Percentiles rank a stretch among this genome's conserved stretches.
Conservation (phyloP, 2,113 vertebrate species). For the Rutilus rutilus region DNA sequence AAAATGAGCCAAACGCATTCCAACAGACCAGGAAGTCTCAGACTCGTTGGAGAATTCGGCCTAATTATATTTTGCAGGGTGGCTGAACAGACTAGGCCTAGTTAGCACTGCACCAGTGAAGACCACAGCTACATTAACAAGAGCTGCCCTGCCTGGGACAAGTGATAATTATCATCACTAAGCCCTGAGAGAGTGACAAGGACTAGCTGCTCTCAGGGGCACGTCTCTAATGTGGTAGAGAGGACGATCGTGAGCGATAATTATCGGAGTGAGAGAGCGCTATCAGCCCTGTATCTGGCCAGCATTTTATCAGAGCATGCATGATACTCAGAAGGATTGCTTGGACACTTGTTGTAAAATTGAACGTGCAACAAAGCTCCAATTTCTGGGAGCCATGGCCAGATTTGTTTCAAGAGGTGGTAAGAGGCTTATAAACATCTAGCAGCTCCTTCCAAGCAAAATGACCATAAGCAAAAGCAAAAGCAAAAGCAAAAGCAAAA, state of each 20-base stretch:
- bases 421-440: slow-evolving; percentile 45
- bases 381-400: neutral
- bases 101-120: slow-evolving; percentile 48
- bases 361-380: neutral
- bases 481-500: neutral
- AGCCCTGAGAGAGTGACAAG: slow-evolving; percentile 54
- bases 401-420: slow-evolving; percentile 17
- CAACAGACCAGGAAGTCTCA: slow-evolving; percentile 20
- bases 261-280: slow-evolving; percentile 40
- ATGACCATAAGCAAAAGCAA: neutral
- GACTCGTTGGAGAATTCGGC: slow-evolving; percentile 38
- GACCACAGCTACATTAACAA: slow-evolving; percentile 58
- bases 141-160: slow-evolving; percentile 55
- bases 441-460: neutral
- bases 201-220: slow-evolving; percentile 53
- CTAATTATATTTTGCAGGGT: slow-evolving; percentile 60
- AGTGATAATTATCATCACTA: slow-evolving; percentile 57
- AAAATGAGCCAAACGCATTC: slow-evolving; percentile 42
- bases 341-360: slow-evolving; percentile 31
- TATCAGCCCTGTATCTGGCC: slow-evolving; percentile 5
- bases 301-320: neutral
- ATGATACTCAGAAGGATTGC: neutral
- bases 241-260: slow-evolving; percentile 47
- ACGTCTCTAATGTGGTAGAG: slow-evolving; percentile 53
- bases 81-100: slow-evolving; percentile 54